Conservation (phyloP, 1,140 invertebrate species). For the Vanessa tameamea region DNA sequence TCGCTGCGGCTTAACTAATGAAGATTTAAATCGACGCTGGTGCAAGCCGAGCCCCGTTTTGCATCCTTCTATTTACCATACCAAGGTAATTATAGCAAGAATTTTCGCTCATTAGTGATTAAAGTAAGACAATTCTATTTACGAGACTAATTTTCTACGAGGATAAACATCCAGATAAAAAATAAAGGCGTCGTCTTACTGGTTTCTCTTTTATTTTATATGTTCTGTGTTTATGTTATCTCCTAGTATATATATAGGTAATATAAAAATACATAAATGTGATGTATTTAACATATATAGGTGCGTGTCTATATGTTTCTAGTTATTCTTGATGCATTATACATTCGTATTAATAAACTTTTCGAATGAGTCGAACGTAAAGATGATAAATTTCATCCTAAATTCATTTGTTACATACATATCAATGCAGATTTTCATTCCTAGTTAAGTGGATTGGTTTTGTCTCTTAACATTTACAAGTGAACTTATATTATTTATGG, state of each 20-base stretch:
- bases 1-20: slow-evolving; percentile 89
- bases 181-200: slow-evolving; percentile 16
- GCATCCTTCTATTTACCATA: slow-evolving; percentile 92
- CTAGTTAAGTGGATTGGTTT: too few relatives aligned
- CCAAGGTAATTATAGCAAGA: slow-evolving; percentile 82
- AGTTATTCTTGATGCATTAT: too few relatives aligned
- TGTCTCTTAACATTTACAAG: too few relatives aligned
- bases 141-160: slow-evolving; percentile 37
- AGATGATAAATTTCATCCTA: too few relatives aligned
- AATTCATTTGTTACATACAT: too few relatives aligned
- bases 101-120: slow-evolving; percentile 42
- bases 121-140: slow-evolving; percentile 42
- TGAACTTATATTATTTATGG: background rate
- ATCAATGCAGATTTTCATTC: too few relatives aligned
- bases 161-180: slow-evolving; percentile 30
- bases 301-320: too few relatives aligned
- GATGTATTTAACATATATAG: too few relatives aligned
- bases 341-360: too few relatives aligned
- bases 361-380: too few relatives aligned
- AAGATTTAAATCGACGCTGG: slow-evolving; percentile 92
- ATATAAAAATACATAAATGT: too few relatives aligned
- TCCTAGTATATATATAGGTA: background rate
- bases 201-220: slow-evolving; percentile 12
- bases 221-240: background rate
- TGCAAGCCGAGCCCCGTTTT: slow-evolving; percentile 86